Evolutionary conservation across 2,888 invertebrate genomes (phyloP), one percentile per base, ranked within the genome.

Genomic region (Uloborus plumipes): DNA sequence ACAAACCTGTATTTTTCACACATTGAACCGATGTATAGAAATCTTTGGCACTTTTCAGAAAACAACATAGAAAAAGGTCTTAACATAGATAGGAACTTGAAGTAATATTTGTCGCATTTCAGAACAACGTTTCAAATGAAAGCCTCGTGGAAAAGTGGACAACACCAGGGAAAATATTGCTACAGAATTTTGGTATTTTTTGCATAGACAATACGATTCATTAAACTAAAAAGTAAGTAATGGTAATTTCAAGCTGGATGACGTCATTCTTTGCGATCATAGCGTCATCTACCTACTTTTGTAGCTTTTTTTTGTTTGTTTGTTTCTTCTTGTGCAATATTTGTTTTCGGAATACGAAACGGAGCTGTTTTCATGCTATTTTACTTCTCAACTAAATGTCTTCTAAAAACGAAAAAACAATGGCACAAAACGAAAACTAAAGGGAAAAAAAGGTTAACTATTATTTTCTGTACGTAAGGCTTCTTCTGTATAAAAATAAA

Each of bases 31-130:
- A 20, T 62, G 22, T 58, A 61, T 31, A 26, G 53, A 49, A 58
- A 70, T 39, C 39, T 81, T 81, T 81, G 80, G 80, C 80, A 81
- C 80, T 64, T 79, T 66, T 65, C 53, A 69, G 53, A 73, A 64
- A 16, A 55, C 18, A 55, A 16, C 55, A 18, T 22, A 20, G 22
- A 22, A 64, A 16, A 15, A 26, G 26, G 66, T 51, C 26, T 15
- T 20, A 13, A 49, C 22, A 20, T 51, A 50, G 51, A 67, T 80
- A 74, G 79, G 79, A 80, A 80, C 79, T 80, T 22, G 50, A 51
- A 16, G 20, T 67, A 53, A 62, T 47, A 67, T 26, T 39, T 59
- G 72, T 26, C 55, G 53, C 66, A 58, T 65, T 51, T 51, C n/a
- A 67, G 16, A 26, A 14, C 11, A 16, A 18, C 51, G 15, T 26